Evolutionary conservation across 2,113 vertebrate species (phyloP).

Genomic region (Eira barbara): DNA sequence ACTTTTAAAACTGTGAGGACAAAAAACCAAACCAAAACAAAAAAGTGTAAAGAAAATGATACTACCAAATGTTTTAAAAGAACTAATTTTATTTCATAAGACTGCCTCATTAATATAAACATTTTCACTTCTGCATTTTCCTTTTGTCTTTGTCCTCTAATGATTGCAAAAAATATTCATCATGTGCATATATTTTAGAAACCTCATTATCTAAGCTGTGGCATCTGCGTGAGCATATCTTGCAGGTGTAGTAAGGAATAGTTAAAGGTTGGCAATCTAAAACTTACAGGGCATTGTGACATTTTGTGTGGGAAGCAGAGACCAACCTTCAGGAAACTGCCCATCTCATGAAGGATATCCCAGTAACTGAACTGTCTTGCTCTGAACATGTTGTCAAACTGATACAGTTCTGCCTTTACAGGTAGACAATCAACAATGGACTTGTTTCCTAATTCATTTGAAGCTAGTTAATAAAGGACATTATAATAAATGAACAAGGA

Average conservation of each 20-base stretch:
- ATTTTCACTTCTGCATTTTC: background rate
- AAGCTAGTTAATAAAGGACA: background rate
- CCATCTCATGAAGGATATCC: background rate
- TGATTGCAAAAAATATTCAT: background rate
- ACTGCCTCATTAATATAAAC: background rate
- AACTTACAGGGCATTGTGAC: background rate
- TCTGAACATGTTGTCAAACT: background rate
- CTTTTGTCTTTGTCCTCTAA: background rate
- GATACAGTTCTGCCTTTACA: background rate
- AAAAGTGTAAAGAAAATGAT: background rate
- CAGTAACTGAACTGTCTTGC: background rate
- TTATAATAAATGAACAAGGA: background rate
- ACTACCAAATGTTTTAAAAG: background rate
- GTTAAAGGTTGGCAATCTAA: background rate
- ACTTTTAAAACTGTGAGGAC: background rate
- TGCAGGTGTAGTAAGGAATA: background rate
- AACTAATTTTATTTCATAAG: background rate
- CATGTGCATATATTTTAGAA: background rate
- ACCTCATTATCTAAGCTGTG: background rate
- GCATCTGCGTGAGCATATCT: background rate
- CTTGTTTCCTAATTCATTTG: background rate
- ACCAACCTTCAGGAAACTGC: background rate
- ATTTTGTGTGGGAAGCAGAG: background rate
- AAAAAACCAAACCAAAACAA: background rate
- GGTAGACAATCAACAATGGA: background rate